phyloP scores from a whole-genome alignment of 1,140 invertebrate species.

The Sycobia sp. region DNA sequence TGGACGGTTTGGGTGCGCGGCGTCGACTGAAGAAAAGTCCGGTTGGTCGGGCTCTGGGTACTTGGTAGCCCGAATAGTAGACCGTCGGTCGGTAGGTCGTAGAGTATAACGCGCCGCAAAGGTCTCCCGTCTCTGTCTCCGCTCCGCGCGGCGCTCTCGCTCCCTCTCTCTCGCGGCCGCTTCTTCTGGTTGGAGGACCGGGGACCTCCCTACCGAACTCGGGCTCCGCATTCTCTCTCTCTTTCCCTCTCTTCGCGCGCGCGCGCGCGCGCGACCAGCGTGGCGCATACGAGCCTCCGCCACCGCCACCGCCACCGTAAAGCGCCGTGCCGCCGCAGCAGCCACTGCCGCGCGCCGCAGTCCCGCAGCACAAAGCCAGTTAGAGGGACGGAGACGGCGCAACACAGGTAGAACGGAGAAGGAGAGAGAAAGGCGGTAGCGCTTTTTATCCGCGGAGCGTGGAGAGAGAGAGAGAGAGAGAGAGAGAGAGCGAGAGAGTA shows the following conservation, averaged over 20 bases:
- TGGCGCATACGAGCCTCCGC: constrained; percentile 17
- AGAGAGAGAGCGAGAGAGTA: no score
- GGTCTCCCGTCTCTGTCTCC: constrained; percentile 33
- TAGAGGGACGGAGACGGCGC: constrained; percentile 24
- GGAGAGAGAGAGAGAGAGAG: no score
- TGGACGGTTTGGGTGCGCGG: constrained; percentile 62
- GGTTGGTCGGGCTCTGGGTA: constrained; percentile 46
- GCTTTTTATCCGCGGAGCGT: constrained; percentile 51
- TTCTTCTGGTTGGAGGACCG: constrained; percentile 61
- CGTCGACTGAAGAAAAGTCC: constrained; percentile 62
- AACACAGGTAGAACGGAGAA: no score
- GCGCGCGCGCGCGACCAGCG: background rate
- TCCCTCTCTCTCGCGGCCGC: constrained; percentile 39
- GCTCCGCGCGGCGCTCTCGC: background rate
- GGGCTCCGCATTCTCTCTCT: constrained; percentile 33
- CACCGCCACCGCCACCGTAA: constrained; percentile 25
- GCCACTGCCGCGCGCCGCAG: constrained; percentile 10
- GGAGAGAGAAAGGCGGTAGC: constrained; percentile 51
- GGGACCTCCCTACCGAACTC: constrained; percentile 62
- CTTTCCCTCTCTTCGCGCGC: constrained; percentile 1
- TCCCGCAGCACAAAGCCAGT: constrained; percentile 24
- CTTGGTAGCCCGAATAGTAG: constrained; percentile 51
- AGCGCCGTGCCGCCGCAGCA: constrained; percentile 11
- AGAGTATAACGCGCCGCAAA: constrained; percentile 49
- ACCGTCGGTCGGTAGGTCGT: constrained; percentile 49